Conservation (phyloP, 2,113 vertebrate genomes). For the Phaethon lepturus region DNA sequence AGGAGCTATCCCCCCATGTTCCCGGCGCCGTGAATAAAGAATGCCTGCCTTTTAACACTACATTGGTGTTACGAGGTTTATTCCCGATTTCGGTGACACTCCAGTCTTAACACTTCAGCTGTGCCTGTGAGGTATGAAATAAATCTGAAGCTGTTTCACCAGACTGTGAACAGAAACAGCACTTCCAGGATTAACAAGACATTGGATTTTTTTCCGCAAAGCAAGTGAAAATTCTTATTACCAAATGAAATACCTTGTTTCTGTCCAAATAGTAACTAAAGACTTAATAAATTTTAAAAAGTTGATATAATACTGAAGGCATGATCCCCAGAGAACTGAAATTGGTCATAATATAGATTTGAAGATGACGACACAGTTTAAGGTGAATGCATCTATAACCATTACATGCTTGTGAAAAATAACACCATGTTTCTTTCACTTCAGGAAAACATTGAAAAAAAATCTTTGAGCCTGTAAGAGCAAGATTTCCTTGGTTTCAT, state of each 20-base stretch:
- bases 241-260: background rate
- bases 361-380: background rate
- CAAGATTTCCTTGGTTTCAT: background rate
- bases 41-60: no score
- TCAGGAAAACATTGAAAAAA: background rate
- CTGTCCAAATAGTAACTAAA: background rate
- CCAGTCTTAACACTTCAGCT: background rate
- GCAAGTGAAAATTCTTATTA: background rate
- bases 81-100: no score
- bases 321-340: background rate
- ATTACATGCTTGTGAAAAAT: background rate
- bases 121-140: background rate
- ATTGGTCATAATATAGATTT: background rate
- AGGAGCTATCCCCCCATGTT: no score
- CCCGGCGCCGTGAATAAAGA: no score
- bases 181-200: background rate
- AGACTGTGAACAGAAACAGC: background rate
- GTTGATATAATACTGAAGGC: background rate
- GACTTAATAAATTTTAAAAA: background rate
- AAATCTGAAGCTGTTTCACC: background rate
- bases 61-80: no score
- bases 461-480: background rate
- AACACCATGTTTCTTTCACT: background rate
- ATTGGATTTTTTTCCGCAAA: background rate
- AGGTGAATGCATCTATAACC: background rate